Evolutionary conservation across 1,140 invertebrate genomes (phyloP), one percentile per base, ranked within the genome.

Genomic region (Bilobella aurantiaca): DNA sequence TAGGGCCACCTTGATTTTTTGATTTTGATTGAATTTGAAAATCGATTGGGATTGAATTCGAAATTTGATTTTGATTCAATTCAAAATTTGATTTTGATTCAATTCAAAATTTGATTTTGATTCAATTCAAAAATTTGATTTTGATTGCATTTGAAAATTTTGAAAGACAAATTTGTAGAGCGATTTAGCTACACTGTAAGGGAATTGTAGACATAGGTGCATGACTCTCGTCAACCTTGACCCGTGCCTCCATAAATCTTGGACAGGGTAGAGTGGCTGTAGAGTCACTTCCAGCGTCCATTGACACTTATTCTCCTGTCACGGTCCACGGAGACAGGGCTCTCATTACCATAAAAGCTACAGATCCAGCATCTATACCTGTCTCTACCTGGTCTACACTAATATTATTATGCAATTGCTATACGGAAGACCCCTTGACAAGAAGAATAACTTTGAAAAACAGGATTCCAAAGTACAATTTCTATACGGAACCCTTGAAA

Each of bases 281-380:
- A 5, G 8, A 23, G 5, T 53, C 49, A 18, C 14, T 23, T 53
- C 49, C 5, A 53, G 49, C 14, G 49, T 18, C 14, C 49, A 53
- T 53, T 53, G 49, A 53, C 49, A 53, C 49, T 23, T 23, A 53
- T 53, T 53, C 49, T 23, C 5, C 49, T 53, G 49, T 53, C 49
- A 53, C 23, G 23, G 49, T 53, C 49, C 23, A 12, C 14, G 49
- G 49, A 53, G 49, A 53, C 49, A 53, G 25, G n/a, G 21, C 23
- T 23, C 49, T 53, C 49, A 53, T 53, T 53, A 53, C 21, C 49
- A 53, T 53, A 53, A 53, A 53, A 53, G 12, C 49, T 53, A 16
- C 49, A 53, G 12, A 53, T 53, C 25, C 23, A 14, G 34, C 18
- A 42, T 12, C 34, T 42, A n/a, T n/a, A 8, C 37, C 37, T 42